These are phyloP conservation scores for Lepisosteus osseus DNA, from an alignment of 2,113 vertebrate species.

Conservation along the genomic window DNA sequence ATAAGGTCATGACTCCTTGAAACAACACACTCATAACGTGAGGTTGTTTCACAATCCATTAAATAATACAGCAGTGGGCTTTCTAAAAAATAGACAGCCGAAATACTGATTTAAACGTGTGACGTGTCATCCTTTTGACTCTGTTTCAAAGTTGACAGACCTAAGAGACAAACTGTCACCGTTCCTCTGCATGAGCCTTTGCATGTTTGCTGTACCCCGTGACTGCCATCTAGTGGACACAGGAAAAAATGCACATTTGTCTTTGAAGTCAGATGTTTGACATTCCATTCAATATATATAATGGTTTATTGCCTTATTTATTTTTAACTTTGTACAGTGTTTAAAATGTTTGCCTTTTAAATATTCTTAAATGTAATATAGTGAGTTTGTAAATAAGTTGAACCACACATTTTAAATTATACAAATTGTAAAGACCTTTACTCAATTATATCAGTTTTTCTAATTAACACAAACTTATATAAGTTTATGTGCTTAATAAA, in stretches of 20 bases:
- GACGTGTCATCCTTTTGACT: too few species aligned
- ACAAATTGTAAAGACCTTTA: slow-evolving; percentile 74
- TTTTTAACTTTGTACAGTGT: slow-evolving; percentile 82
- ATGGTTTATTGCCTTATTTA: slow-evolving; percentile 85
- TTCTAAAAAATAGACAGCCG: too few species aligned
- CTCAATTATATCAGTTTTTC: slow-evolving; percentile 67
- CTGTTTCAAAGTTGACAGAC: too few species aligned
- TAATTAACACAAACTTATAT: slow-evolving; percentile 70
- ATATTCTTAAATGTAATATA: slow-evolving; percentile 80
- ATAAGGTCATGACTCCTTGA: too few species aligned
- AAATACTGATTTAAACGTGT: too few species aligned
- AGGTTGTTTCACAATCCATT: too few species aligned
- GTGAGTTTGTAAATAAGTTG: slow-evolving; percentile 80
- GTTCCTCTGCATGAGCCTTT: too few species aligned
- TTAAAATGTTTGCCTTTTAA: slow-evolving; percentile 82
- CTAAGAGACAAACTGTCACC: too few species aligned
- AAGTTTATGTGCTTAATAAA: slow-evolving; percentile 36
- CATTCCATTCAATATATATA: slow-evolving; percentile 66
- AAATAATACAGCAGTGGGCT: too few species aligned
- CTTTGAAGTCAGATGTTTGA: slow-evolving; percentile 31
- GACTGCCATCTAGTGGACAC: too few species aligned
- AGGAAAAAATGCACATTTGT: background rate
- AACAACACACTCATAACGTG: too few species aligned
- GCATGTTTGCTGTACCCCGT: too few species aligned
- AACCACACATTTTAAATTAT: slow-evolving; percentile 69